phyloP scores from a whole-genome alignment of 1,140 invertebrate species.

The Drosophila virilis region DNA sequence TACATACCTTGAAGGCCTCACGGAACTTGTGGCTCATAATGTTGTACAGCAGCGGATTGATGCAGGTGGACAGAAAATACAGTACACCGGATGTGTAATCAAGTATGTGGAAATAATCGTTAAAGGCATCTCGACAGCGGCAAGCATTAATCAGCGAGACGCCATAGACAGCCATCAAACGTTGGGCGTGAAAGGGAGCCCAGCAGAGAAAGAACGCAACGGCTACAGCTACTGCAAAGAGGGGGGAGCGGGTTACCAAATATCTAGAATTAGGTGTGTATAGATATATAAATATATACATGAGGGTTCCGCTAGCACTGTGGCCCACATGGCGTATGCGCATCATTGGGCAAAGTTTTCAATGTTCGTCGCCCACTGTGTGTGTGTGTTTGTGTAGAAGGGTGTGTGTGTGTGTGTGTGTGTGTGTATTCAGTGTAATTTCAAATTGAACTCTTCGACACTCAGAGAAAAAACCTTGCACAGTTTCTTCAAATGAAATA shows the following conservation, averaged over 20 bases:
- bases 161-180: constrained; percentile 90
- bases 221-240: constrained; percentile 94
- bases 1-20: constrained; percentile 90
- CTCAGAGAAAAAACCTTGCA: not conserved
- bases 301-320: not conserved
- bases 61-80: constrained; percentile 90
- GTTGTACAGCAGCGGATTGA: constrained; percentile 94
- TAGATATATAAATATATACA: too few species aligned
- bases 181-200: constrained; percentile 96
- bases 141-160: constrained; percentile 68
- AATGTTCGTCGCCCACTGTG: constrained; percentile 14
- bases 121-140: constrained; percentile 85
- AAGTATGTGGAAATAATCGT: constrained; percentile 85
- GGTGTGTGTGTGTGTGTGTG: not conserved
- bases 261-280: constrained; percentile 25
- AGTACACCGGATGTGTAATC: constrained; percentile 89
- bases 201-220: constrained; percentile 97
- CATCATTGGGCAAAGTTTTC: constrained; percentile 42
- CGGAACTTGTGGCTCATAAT: constrained; percentile 95
- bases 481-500: not conserved
- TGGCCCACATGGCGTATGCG: constrained; percentile 43
- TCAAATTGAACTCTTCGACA: constrained; percentile 59
- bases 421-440: constrained; percentile 35
- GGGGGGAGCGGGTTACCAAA: constrained; percentile 21
- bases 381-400: not conserved